phyloP scores from a whole-genome alignment of 1,140 invertebrate genomes.

The Atta colombica region DNA sequence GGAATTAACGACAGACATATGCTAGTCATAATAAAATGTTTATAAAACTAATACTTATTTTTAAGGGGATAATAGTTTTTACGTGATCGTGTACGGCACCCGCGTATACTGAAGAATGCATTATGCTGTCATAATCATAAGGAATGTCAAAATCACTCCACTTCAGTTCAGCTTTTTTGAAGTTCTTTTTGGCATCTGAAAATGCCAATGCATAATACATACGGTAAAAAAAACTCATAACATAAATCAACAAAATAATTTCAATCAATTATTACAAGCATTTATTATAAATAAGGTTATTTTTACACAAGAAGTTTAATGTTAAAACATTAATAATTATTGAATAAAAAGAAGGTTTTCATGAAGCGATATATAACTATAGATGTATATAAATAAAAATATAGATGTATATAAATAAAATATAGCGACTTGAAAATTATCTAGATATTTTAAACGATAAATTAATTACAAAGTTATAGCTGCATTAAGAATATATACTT shows the following conservation, averaged over 20 bases:
- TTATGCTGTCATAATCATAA: slow-evolving; percentile 94
- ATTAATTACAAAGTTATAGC: not conserved
- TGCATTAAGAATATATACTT: not conserved
- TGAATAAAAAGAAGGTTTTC: not conserved
- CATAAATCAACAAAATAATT: not conserved
- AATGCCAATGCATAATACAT: not conserved
- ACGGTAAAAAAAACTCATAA: slow-evolving; percentile 6
- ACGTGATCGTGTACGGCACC: slow-evolving; percentile 91
- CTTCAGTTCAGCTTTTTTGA: slow-evolving; percentile 82
- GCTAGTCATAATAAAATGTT: not conserved
- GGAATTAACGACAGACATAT: too few relatives aligned
- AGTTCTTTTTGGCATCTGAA: slow-evolving; percentile 89
- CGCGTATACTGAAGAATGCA: slow-evolving; percentile 93
- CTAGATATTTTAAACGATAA: not conserved
- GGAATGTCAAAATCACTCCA: slow-evolving; percentile 85
- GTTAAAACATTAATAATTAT: not conserved
- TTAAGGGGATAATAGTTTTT: slow-evolving; percentile 89
- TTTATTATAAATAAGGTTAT: not conserved
- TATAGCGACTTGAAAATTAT: not conserved
- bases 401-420: not conserved
- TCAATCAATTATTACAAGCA: not conserved
- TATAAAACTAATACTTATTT: slow-evolving; percentile 84
- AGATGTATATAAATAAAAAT: not conserved
- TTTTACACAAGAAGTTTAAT: not conserved
- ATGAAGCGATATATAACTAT: not conserved